Evolutionary conservation across 2,888 invertebrate genomes (phyloP).

Genomic region (Vanessa cardui): DNA sequence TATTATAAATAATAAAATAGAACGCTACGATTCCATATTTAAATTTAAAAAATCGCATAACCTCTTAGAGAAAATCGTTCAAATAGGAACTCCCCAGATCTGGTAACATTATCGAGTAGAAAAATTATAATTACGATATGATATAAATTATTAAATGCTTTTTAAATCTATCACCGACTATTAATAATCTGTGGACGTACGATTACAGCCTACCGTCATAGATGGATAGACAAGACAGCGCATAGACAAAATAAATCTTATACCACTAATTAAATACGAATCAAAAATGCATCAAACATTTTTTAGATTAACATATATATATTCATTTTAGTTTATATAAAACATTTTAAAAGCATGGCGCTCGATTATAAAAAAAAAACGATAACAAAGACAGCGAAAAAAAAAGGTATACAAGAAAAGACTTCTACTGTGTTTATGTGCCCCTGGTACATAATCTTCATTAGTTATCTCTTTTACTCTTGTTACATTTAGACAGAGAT

Average conservation of each 20-base stretch:
- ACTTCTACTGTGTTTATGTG: no score
- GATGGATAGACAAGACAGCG: constrained; percentile 13
- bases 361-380: no score
- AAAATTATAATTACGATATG: constrained; percentile 13
- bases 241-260: not conserved
- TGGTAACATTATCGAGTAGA: constrained; percentile 27
- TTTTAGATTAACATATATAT: not conserved
- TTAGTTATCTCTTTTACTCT: not conserved
- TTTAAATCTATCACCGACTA: constrained; percentile 51
- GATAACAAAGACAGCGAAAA: no score
- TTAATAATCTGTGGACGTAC: constrained; percentile 53
- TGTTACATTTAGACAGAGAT: not conserved
- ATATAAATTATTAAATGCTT: constrained; percentile 64
- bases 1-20: no score
- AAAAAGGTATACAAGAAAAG: no score
- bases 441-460: not conserved
- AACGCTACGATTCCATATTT: no score
- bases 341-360: not conserved
- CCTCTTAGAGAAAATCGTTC: constrained; percentile 14
- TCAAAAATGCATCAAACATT: not conserved
- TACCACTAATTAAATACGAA: not conserved
- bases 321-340: not conserved
- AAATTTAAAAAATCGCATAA: no score
- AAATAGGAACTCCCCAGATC: constrained; percentile 33
- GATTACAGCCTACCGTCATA: constrained; percentile 38